Base-by-base conservation (phyloP, 2,113 vertebrate genomes). In the Corythoichthys intestinalis region DNA sequence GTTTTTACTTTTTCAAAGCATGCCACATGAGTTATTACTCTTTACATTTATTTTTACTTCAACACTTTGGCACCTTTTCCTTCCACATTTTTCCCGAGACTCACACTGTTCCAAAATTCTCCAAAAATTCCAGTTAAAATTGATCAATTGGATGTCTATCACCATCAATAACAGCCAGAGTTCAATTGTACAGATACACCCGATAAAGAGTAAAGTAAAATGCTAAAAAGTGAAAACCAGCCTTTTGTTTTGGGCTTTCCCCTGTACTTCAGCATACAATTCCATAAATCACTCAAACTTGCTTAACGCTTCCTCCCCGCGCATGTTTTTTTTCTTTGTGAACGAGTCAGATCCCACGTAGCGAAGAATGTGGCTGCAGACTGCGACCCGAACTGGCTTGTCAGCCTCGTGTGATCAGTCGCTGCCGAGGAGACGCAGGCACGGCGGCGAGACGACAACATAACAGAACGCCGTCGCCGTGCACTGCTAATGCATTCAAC, bases 401-500 rank as follows among this genome's bases (percentile, higher is more conserved):
- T 92, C 91, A 92, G 83, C 72, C 76, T 39, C 37, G 83, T 89
- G 86, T 91, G 90, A 92, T 91, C 88, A 88, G 83, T 82, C 72
- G 73, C 75, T 58, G 77, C 64, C 78, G 78, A 85, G 34, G 86
- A 90, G 82, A 85, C 85, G 86, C 85, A 82, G 85, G 85, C 35
- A 38, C 88, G 89, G 90, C 88, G 85, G 88, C 81, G 81, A 88
- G 85, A 88, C 82, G 83, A 64, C 82, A 28, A 87, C 78, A 90
- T 87, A 84, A 84, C 83, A 87, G 88, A 78, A 77, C 74, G 82
- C 86, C 84, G 86, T 69, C 78, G 74, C 63, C 71, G 72, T 70
- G 84, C 85, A 68, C 88, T 80, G 84, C 87, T 89, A 91, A 92
- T 92, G 83, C 82, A 86, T 85, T 77, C 89, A 89, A 88, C 87